Base-by-base conservation (phyloP, 2,797 vertebrate genomes). In the Phylloscopus collybita region DNA sequence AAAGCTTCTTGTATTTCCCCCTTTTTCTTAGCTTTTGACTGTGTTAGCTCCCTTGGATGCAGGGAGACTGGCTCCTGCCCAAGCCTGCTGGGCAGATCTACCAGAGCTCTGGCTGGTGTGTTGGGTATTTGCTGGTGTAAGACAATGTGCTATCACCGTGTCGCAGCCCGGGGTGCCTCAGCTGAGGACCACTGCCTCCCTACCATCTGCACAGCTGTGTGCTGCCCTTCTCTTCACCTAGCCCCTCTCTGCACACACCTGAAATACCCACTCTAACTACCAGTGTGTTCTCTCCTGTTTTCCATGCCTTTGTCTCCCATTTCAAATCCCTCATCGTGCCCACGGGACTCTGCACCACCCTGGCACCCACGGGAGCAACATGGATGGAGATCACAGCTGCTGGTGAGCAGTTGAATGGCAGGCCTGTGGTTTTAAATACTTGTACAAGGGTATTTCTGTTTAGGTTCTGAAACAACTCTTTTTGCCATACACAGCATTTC, bases 111-210 rank as follows among this genome's bases (percentile, higher is more conserved):
- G 53, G 32, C 5, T 47, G 57, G 8, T 2, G 2, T 9, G 25
- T 4, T n/a, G 47, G 66, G 5, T 60, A n/a, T 36, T 45, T 34
- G 17, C 29, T 20, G 59, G 20, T 1, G 4, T 2, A 15, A 11
- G 34, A 49, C 25, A 73, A 44, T 0, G 0, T 13, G 2, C 21
- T 17, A 6, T 16, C 26, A 20, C 30, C 0, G 0, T 18, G 44
- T 16, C 36, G 15, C 30, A 67, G 40, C n/a, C 20, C 6, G 20
- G 18, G 30, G 20, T 47, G 29, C 42, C 50, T 70, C 80, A 19
- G 23, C 1, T 49, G 49, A 71, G 34, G 20, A 79, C 17, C 34
- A 15, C 38, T 13, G 50, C 25, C 17, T 23, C 51, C 53, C 57
- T 6, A 13, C 8, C 53, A 45, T 29, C 59, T 56, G 25, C 80